Evolutionary conservation across 2,113 vertebrate species (phyloP).

Genomic region (Xiphophorus maculatus): DNA sequence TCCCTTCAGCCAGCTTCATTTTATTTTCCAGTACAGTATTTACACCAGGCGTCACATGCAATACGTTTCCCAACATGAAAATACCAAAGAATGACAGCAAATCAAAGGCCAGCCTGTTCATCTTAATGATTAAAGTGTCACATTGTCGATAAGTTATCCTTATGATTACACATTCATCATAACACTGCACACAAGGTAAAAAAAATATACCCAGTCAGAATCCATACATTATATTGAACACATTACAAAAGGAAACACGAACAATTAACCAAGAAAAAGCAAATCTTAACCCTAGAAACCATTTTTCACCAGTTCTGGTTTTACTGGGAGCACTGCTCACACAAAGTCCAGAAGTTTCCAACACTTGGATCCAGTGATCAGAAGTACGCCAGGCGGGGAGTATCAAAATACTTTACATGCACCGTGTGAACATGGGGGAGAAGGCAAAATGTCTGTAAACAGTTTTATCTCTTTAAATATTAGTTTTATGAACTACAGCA

Average conservation of each 20-base stretch:
- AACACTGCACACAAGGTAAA: slow-evolving; percentile 59
- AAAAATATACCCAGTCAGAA: slow-evolving; percentile 29
- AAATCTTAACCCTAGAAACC: not conserved
- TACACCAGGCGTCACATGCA: slow-evolving; percentile 34
- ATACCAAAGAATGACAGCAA: slow-evolving; percentile 26
- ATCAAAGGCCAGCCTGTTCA: slow-evolving; percentile 32
- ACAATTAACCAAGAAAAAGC: slow-evolving; percentile 42
- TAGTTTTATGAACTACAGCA: slow-evolving; percentile 24
- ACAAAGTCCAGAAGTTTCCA: slow-evolving; percentile 31
- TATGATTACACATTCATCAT: slow-evolving; percentile 37
- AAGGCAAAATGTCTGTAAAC: slow-evolving; percentile 75
- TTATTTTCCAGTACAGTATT: slow-evolving; percentile 61
- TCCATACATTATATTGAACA: slow-evolving; percentile 39
- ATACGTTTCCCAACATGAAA: slow-evolving; percentile 21
- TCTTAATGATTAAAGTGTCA: slow-evolving; percentile 32
- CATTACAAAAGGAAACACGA: slow-evolving; percentile 37
- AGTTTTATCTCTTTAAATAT: slow-evolving; percentile 50
- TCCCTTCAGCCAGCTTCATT: slow-evolving; percentile 44
- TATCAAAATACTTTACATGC: slow-evolving; percentile 54
- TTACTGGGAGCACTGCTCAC: slow-evolving; percentile 66
- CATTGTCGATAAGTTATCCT: slow-evolving; percentile 30
- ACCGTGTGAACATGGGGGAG: slow-evolving; percentile 54
- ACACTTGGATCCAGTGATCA: slow-evolving; percentile 44
- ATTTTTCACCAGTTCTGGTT: slow-evolving; percentile 36
- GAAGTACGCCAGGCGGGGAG: slow-evolving; percentile 3